Conservation (phyloP, 2,113 vertebrate species). For the Picathartes gymnocephalus region DNA sequence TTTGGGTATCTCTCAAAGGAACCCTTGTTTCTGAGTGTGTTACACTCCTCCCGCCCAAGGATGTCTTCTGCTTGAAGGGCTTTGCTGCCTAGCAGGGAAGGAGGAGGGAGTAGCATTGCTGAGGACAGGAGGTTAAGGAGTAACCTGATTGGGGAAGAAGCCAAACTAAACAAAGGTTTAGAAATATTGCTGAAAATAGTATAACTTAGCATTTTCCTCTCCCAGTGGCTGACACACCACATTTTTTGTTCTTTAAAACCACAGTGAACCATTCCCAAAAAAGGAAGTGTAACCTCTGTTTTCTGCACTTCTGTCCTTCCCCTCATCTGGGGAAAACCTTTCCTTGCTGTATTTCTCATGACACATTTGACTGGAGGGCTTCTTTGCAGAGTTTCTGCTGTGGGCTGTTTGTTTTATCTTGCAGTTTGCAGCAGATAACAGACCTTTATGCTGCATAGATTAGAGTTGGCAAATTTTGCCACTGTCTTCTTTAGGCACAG, state of each 20-base stretch:
- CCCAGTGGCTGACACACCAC: conserved; percentile 40
- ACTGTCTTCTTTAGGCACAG: not conserved
- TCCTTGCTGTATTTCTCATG: conserved; percentile 20
- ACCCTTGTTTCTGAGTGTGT: not conserved
- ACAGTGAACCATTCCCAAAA: conserved; percentile 39
- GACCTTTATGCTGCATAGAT: not conserved
- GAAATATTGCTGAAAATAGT: conserved; percentile 33
- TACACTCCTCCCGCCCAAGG: not conserved
- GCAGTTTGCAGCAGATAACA: conserved; percentile 32
- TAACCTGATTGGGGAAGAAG: conserved; percentile 31
- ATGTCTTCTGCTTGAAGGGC: not conserved
- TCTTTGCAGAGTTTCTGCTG: not conserved
- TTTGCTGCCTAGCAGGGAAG: not conserved
- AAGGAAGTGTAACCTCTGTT: conserved; percentile 43
- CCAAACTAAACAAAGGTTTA: conserved; percentile 50
- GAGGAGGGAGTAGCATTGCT: not conserved
- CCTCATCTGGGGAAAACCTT: not conserved
- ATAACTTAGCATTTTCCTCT: conserved; percentile 6
- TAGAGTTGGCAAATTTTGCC: not conserved
- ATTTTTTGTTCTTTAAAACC: conserved; percentile 41
- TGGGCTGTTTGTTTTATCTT: conserved; percentile 28
- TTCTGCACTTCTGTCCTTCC: conserved; percentile 10
- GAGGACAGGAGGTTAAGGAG: conserved; percentile 24
- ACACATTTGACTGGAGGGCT: not conserved
- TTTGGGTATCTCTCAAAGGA: not conserved